A percentile compares a stretch with the other conserved stretches of the same genome.
Evolutionary conservation across 2,888 invertebrate genomes (phyloP).

Genomic region (Chironomus tentans): DNA sequence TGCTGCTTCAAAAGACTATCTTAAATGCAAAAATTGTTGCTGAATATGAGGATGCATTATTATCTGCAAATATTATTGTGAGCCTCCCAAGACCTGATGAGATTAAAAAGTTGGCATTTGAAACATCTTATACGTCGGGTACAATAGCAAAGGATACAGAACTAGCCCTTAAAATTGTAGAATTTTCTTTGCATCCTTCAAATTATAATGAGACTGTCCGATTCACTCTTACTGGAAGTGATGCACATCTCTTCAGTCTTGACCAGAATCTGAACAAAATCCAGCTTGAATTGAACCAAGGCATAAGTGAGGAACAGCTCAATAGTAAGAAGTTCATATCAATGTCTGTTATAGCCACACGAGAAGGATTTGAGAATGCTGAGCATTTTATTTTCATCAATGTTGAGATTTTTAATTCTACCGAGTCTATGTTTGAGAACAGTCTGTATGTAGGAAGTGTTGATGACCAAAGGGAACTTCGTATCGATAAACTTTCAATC

Average conservation of each 20-base stretch:
- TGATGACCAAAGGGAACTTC: neutral
- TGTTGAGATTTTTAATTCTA: neutral
- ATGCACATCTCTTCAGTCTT: constrained; percentile 24
- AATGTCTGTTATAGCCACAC: constrained; percentile 29
- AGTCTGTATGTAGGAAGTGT: neutral
- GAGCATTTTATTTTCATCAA: constrained; percentile 21
- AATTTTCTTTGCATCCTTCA: neutral
- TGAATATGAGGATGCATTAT: neutral
- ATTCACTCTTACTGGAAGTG: constrained; percentile 28
- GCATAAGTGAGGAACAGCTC: constrained; percentile 27
- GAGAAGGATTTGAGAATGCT: constrained; percentile 25
- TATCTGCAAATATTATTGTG: neutral
- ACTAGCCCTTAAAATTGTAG: neutral
- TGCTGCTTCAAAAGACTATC: neutral
- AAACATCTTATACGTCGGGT: neutral
- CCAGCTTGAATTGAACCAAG: constrained; percentile 20
- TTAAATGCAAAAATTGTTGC: neutral
- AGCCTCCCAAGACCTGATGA: neutral
- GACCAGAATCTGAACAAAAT: constrained; percentile 24
- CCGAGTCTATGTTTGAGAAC: neutral
- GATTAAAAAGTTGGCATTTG: neutral
- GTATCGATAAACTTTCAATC: neutral
- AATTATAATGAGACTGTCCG: constrained; percentile 27
- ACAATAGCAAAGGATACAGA: neutral
- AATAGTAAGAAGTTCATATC: constrained; percentile 28